Percentiles rank a stretch among this genome's conserved stretches.
Conservation (phyloP, 2,797 vertebrate genomes). For the Acanthurus lineatus region DNA sequence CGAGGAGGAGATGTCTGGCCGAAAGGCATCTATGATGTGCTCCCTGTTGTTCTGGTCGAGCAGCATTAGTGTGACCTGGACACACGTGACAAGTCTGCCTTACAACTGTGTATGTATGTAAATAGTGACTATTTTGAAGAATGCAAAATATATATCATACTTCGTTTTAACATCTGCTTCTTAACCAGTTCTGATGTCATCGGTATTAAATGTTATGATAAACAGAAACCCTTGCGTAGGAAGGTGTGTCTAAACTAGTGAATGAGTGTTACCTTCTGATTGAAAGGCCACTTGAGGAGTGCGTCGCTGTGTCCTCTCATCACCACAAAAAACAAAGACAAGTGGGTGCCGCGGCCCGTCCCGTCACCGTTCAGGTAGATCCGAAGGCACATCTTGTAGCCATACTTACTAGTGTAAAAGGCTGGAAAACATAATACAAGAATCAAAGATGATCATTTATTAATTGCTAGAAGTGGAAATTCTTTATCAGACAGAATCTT, state of each 20-base stretch:
- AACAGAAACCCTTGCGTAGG: too few relatives aligned
- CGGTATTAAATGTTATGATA: too few relatives aligned
- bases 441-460: neutral
- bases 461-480: neutral
- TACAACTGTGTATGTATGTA: neutral
- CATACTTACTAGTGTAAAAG: conserved; percentile 98
- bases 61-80: conserved; percentile 96
- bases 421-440: conserved; percentile 82
- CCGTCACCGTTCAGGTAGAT: conserved; percentile 97
- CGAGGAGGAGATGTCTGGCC: conserved; percentile 93
- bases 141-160: too few relatives aligned
- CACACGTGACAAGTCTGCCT: conserved; percentile 24
- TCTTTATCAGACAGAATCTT: neutral
- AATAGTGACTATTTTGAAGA: too few relatives aligned
- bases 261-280: conserved; percentile 92
- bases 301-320: conserved; percentile 96
- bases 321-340: conserved; percentile 98
- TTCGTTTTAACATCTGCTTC: too few relatives aligned
- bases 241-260: too few relatives aligned
- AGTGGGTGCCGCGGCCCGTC: conserved; percentile 92
- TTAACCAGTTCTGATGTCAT: too few relatives aligned
- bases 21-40: conserved; percentile 96
- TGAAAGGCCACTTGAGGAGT: conserved; percentile 97
- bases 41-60: conserved; percentile 97
- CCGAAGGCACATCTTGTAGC: conserved; percentile 98